These are phyloP conservation scores for Epinotia nisella DNA, from an alignment of 2,888 invertebrate species.

Conservation along the genomic window DNA sequence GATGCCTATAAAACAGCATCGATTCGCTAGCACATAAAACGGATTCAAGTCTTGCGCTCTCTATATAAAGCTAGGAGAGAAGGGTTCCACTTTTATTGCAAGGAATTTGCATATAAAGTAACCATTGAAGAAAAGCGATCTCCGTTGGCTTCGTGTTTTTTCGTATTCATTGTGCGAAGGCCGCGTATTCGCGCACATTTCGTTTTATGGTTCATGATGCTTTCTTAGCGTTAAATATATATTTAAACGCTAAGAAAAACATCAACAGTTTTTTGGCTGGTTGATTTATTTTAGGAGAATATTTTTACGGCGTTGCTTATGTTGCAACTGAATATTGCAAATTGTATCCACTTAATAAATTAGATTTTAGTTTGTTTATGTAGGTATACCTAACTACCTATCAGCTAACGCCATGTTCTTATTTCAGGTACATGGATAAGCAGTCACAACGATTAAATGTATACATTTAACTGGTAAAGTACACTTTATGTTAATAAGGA, in stretches of 20 bases:
- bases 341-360: slow-evolving; percentile 60
- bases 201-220: slow-evolving; percentile 78
- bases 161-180: slow-evolving; percentile 82
- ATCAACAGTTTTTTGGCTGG: slow-evolving; percentile 72
- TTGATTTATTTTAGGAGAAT: slow-evolving; percentile 71
- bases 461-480: slow-evolving; percentile 63
- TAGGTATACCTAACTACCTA: background rate
- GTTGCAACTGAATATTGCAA: slow-evolving; percentile 61
- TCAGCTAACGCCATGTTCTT: slow-evolving; percentile 54
- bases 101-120: slow-evolving; percentile 85
- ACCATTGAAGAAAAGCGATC: slow-evolving; percentile 85
- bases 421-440: slow-evolving; percentile 68
- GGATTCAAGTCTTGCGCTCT: slow-evolving; percentile 80
- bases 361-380: slow-evolving; percentile 45
- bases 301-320: slow-evolving; percentile 53
- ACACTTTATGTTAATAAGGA: slow-evolving; percentile 16
- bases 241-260: too few relatives aligned
- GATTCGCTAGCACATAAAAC: slow-evolving; percentile 84
- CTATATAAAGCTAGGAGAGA: slow-evolving; percentile 80
- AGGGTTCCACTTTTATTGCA: slow-evolving; percentile 83
- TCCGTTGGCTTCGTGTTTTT: slow-evolving; percentile 75
- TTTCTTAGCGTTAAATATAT: slow-evolving; percentile 79
- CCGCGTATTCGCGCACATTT: slow-evolving; percentile 68
- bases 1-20: slow-evolving; percentile 81
- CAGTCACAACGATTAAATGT: slow-evolving; percentile 60